Conservation (phyloP, 2,888 invertebrate species). For the Xestia c-nigrum region DNA sequence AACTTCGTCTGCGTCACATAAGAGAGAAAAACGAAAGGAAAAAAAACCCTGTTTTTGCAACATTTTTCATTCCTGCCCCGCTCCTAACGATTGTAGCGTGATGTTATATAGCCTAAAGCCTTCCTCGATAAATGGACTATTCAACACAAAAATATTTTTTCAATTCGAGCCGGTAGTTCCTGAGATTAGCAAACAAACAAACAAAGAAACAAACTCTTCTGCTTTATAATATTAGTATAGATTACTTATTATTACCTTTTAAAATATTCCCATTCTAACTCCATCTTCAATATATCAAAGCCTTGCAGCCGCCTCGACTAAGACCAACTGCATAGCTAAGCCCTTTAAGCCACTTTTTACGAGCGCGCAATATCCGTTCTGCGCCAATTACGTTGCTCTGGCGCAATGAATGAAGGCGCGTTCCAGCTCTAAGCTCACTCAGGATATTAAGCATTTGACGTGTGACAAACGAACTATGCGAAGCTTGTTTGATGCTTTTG, state of each 20-base stretch:
- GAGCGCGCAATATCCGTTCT: slow-evolving; percentile 66
- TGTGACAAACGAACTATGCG: slow-evolving; percentile 49
- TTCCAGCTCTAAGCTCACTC: slow-evolving; percentile 45
- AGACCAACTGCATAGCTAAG: slow-evolving; percentile 33
- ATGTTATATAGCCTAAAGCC: no score
- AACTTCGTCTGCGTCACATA: no score
- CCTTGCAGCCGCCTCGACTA: not conserved
- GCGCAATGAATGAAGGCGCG: slow-evolving; percentile 45
- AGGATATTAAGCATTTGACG: slow-evolving; percentile 67
- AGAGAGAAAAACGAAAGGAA: no score
- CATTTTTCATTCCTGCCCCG: no score
- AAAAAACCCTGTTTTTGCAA: no score
- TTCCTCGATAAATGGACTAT: no score
- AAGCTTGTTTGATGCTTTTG: slow-evolving; percentile 25
- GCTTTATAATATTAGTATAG: no score
- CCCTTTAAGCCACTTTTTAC: slow-evolving; percentile 55
- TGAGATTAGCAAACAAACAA: no score
- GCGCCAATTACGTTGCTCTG: slow-evolving; percentile 62
- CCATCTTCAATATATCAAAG: slow-evolving; percentile 13
- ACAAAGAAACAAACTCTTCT: no score
- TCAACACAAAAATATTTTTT: no score
- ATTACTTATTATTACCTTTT: not conserved
- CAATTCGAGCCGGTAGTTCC: no score
- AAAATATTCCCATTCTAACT: not conserved
- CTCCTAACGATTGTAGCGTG: no score